Base-by-base conservation (phyloP, 2,113 vertebrate species). In the Vulpes ferrilata region DNA sequence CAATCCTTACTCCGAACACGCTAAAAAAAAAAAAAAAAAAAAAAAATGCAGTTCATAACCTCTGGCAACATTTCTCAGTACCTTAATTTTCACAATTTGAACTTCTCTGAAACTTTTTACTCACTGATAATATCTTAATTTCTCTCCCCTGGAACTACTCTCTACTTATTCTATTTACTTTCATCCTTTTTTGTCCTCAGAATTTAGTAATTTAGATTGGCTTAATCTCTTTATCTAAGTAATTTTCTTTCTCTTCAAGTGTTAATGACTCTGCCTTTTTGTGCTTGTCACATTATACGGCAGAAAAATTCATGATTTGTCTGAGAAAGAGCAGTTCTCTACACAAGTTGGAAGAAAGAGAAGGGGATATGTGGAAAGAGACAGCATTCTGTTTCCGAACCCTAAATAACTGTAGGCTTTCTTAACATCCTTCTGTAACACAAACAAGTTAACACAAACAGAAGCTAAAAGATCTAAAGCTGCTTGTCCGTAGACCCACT, bases 171-270 rank as follows among this genome's bases (percentile, higher is more conserved):
- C 30, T 35, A 32, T 55, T 88, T 60, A n/a, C 20, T 91, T 96
- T 74, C 60, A 73, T 74, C 6, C 25, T 25, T 76, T 79, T 59
- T 32, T 1, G 8, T 11, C 15, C 4, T 38, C 27, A 25, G 22
- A 89, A 87, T 3, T 82, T 90, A 91, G 60, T 84, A 73, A 91
- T 62, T 96, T 86, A 80, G 30, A 92, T 80, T 62, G 73, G 27
- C n/a, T 79, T 89, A 74, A 38, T 97, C 30, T 73, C n/a, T 79
- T 93, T 38, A 78, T 57, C 35, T 92, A 43, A 79, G 51, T 69
- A 67, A 65, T 80, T 88, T 84, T 90, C 53, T 94, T 94, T 88
- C 6, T 86, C 88, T 32, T 92, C 30, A 69, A 94, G n/a, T 17
- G 7, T 73, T 90, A 78, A 91, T 65, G 35, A 59, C 30, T 22